These are phyloP conservation scores for Neotoxoptera formosana DNA, from an alignment of 1,140 invertebrate genomes.

Conservation along the genomic window DNA sequence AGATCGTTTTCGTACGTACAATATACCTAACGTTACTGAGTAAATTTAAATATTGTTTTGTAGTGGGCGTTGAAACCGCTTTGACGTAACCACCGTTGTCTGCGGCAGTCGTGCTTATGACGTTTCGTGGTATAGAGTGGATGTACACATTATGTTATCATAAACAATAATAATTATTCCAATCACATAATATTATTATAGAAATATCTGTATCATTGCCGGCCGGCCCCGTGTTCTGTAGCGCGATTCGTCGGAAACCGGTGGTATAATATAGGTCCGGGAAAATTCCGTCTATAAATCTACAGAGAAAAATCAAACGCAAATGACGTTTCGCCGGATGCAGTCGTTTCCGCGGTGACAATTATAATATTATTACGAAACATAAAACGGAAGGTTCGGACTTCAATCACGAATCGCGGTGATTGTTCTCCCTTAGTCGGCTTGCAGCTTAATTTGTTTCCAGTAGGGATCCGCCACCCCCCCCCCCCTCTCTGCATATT, in stretches of 20 bases:
- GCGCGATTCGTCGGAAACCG: too few relatives aligned
- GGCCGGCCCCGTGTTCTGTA: not conserved
- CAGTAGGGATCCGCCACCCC: not conserved
- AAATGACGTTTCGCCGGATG: not conserved
- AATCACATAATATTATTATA: not conserved
- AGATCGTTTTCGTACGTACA: not conserved
- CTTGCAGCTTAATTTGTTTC: not conserved
- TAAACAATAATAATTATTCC: not conserved
- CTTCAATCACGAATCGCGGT: not conserved
- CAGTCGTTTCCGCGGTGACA: too few relatives aligned
- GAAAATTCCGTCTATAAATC: too few relatives aligned
- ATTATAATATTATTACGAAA: too few relatives aligned
- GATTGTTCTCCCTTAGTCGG: not conserved
- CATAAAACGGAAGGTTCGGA: too few relatives aligned
- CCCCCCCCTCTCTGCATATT: not conserved
- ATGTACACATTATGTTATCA: not conserved
- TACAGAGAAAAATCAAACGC: too few relatives aligned
- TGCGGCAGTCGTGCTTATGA: not conserved
- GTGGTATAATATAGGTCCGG: too few relatives aligned
- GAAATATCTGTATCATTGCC: not conserved
- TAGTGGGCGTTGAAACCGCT: too few relatives aligned
- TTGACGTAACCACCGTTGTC: not conserved
- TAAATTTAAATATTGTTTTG: not conserved
- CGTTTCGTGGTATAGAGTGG: not conserved
- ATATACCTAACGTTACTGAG: not conserved